phyloP scores from a whole-genome alignment of 2,888 invertebrate species.

The Choreutis nemorana region DNA sequence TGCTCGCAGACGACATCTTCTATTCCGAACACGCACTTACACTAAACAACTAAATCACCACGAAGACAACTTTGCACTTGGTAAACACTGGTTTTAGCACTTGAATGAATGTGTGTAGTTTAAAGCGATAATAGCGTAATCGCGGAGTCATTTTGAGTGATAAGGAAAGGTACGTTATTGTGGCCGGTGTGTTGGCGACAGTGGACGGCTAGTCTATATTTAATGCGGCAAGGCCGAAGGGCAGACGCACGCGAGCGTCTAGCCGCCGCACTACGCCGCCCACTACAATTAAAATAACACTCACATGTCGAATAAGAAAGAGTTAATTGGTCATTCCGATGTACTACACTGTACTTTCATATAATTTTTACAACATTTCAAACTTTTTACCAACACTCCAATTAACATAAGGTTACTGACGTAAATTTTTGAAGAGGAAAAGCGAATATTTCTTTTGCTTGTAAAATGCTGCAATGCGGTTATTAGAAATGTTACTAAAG shows the following conservation, averaged over 20 bases:
- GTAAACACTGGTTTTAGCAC: slow-evolving; percentile 41
- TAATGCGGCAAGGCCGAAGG: slow-evolving; percentile 51
- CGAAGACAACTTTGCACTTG: slow-evolving; percentile 36
- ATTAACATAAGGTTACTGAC: too few relatives aligned
- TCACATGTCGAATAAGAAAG: too few relatives aligned
- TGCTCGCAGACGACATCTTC: slow-evolving; percentile 54
- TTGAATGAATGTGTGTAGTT: slow-evolving; percentile 30
- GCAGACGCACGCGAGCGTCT: slow-evolving; percentile 29
- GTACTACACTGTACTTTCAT: too few relatives aligned
- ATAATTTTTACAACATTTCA: too few relatives aligned
- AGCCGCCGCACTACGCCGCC: slow-evolving; percentile 24
- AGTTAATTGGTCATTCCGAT: too few relatives aligned
- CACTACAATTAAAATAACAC: too few relatives aligned
- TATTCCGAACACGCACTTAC: slow-evolving; percentile 29
- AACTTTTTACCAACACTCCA: too few relatives aligned
- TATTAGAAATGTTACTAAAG: too few relatives aligned
- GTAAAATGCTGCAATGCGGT: too few relatives aligned
- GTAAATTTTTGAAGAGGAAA: too few relatives aligned
- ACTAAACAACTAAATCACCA: slow-evolving; percentile 34
- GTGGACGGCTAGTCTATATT: slow-evolving; percentile 38
- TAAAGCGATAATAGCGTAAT: slow-evolving; percentile 44
- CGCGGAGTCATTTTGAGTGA: slow-evolving; percentile 59
- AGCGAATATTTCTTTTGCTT: too few relatives aligned
- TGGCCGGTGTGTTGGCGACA: slow-evolving; percentile 42
- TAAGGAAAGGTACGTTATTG: slow-evolving; percentile 35